Base-by-base conservation (phyloP, 2,113 vertebrate genomes). In the Rafetus swinhoei region DNA sequence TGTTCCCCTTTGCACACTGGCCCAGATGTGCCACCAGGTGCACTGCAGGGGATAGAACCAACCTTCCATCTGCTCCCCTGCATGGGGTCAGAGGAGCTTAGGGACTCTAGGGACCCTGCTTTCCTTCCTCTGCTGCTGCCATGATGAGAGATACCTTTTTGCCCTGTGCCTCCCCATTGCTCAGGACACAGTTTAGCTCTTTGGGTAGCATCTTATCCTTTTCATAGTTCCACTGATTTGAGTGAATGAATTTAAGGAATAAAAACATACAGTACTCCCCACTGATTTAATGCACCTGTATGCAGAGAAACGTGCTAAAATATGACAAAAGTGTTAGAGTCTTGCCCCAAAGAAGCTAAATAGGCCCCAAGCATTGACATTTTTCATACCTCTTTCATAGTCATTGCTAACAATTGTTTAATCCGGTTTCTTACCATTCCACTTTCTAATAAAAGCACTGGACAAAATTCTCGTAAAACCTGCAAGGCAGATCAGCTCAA, bases 391-490 rank as follows among this genome's bases (percentile, higher is more conserved):
- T 81, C 24, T 82, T 82, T 24, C 3, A 7, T 52, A 25, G 32
- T 39, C 45, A 77, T 14, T 77, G 24, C 22, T 24, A 24, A 22
- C 11, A 60, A 32, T 53, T 39, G 10, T 21, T 32, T 50, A 24
- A 21, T 29, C 65, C 1, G 1, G 8, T 62, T 90, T 74, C 94
- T 55, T 93, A 99, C 99, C 98, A 84, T 97, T 98, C 99, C 99
- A 99, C 90, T 99, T 99, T 65, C 93, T 98, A 69, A 99, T 98
- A 4, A 99, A 99, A 22, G 96, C 84, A n/a, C 97, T 98, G 0
- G 98, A 99, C 88, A 99, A 96, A 95, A 98, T 98, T 87, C 99
- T 98, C 98, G 97, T 98, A 96, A 99, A 99, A 5, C 99, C 99
- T 2, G 99, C 98, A 21, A 99, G 97, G 56, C 99, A 99, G 77